A percentile compares a stretch with the other conserved stretches of the same genome.
These are phyloP conservation scores for Bufo bufo DNA, from an alignment of 2,113 vertebrate genomes.

Conservation along the genomic window DNA sequence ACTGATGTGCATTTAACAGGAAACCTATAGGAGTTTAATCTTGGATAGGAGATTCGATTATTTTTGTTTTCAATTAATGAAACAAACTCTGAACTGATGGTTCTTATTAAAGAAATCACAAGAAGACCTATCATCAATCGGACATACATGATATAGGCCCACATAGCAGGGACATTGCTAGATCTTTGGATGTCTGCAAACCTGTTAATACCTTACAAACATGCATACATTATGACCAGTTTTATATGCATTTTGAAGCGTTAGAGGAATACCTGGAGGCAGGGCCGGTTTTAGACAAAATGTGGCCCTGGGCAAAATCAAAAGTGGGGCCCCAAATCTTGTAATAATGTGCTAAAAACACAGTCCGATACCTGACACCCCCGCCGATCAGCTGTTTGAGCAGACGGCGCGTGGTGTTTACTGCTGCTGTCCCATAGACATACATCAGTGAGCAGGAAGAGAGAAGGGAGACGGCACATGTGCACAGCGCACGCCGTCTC, in stretches of 20 bases:
- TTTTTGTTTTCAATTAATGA: neutral
- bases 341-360: no score
- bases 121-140: neutral
- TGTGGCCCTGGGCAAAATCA: no score
- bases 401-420: no score
- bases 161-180: neutral
- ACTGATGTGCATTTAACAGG: conserved; percentile 12
- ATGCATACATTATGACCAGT: neutral
- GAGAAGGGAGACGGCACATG: no score
- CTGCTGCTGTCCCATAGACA: no score
- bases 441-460: no score
- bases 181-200: neutral
- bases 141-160: neutral
- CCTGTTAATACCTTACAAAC: neutral
- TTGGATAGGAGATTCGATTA: neutral
- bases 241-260: neutral
- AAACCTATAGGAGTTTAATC: neutral
- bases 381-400: no score
- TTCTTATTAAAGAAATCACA: neutral
- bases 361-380: no score
- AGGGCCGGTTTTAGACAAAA: no score
- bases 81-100: neutral
- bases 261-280: no score
- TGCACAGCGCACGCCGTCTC: no score
- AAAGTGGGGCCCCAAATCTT: no score